Base-by-base conservation (phyloP, 2,113 vertebrate genomes). In the Daphoenositta chrysoptera region DNA sequence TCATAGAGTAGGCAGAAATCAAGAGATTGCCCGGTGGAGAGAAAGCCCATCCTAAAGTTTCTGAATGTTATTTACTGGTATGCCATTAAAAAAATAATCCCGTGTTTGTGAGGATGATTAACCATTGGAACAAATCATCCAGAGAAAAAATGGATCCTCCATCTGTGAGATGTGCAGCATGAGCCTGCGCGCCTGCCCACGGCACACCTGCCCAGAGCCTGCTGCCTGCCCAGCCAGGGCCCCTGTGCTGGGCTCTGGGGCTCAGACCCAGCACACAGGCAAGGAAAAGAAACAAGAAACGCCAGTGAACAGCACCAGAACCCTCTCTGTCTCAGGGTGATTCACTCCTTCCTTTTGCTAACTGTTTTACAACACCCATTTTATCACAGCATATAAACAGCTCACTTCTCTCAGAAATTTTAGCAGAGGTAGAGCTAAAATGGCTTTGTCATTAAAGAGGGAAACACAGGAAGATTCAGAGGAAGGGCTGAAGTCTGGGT, bases 101-200 rank as follows among this genome's bases (percentile, higher is more conserved):
- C 9, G 39, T 83, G 63, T 91, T 93, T 91, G 35, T 73, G 63
- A 93, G 78, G 75, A 87, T 96, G 96, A 96, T 96, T 96, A 96
- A 96, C 90, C 63, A 70, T 90, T 77, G 66, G 87, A 95, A 97
- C 66, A 91, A 95, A 79, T 95, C 87, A 93, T 30, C 58, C 85
- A 60, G 79, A 68, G 89, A 33, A 89, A 56, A 61, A 72, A 42
- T 5, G 81, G 70, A 47, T 88, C 45, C 66, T 93, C 89, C 93
- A 91, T 96, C 91, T 97, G 94, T 18, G 84, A 93, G 64, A 45
- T 0, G 2, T 5, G 50, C 45, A 1, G 78, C 2, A 10, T 37
- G 70, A 94, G 87, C 70, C 94, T 69, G 90, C 3, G 2, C 0
- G 47, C 84, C 93, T 85, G 85, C 92, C 96, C 94, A 94, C 83